Percentiles rank a stretch among this genome's conserved stretches.
Conservation (phyloP, 1,140 invertebrate species). For the Oscheius sp. region DNA sequence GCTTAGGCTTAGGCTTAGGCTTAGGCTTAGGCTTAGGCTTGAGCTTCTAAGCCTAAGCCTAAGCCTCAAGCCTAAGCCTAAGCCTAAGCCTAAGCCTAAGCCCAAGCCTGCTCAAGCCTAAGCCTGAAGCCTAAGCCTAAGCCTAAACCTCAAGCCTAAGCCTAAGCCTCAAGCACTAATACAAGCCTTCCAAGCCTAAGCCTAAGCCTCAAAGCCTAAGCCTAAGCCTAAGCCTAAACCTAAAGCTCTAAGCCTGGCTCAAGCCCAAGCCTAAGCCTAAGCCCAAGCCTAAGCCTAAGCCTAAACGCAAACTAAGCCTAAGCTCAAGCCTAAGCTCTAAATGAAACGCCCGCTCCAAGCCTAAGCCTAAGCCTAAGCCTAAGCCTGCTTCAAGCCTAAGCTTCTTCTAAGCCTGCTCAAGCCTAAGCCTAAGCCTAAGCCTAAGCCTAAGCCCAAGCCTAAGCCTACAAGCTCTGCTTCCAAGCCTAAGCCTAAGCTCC, state of each 20-base stretch:
- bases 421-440: conserved; percentile 19
- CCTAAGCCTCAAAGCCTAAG: conserved; percentile 9
- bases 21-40: conserved; percentile 27
- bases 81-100: conserved; percentile 35
- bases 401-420: conserved; percentile 6
- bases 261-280: conserved; percentile 15
- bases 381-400: conserved; percentile 17
- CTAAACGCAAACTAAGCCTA: conserved; percentile 8
- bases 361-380: conserved; percentile 21
- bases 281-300: conserved; percentile 12
- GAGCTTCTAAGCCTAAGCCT: conserved; percentile 28
- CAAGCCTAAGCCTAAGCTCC: conserved; percentile 30
- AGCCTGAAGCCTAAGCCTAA: conserved; percentile 15
- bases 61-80: conserved; percentile 36
- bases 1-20: conserved; percentile 24
- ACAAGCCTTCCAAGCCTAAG: conserved; percentile 14
- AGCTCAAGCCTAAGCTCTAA: neutral
- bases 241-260: neutral
- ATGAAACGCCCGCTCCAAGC: neutral
- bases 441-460: conserved; percentile 32
- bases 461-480: conserved; percentile 31
- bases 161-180: conserved; percentile 7
- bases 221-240: conserved; percentile 3
- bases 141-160: conserved; percentile 21
- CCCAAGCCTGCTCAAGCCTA: conserved; percentile 7